Base-by-base conservation (phyloP, 2,797 vertebrate species). In the Manis crassicaudata region DNA sequence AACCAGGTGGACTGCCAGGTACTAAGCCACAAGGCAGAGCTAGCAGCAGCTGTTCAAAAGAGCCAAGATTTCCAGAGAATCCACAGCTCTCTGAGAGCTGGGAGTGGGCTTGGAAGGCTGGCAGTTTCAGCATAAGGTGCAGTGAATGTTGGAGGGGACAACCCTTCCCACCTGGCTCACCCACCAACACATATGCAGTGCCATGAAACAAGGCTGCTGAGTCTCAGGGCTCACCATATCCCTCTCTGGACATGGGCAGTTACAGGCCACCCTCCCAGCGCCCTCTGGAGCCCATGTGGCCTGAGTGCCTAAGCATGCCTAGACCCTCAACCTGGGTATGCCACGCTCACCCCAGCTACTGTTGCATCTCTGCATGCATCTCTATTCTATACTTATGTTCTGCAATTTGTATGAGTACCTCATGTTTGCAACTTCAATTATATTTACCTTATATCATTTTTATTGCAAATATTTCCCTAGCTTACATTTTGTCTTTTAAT, bases 401-500 rank as follows among this genome's bases (percentile, higher is more conserved):
- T 67, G 6, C 43, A 54, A 37, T 92, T 70, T 62, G 7, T 54
- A 68, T 85, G 35, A 77, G 5, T n/a, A 23, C 6, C 46, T 85
- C 35, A 68, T 75, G 56, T 81, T 77, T 95, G 92, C 5, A 70
- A 70, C 46, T 92, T 85, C 63, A 76, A 46, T 62, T 58, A 65
- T 46, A 68, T 77, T 88, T 32, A 40, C 37, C 16, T 21, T 89
- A 37, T 67, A 11, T 73, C 13, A 9, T 75, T 86, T 86, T 76
- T 87, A 40, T 77, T 65, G 18, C 12, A 86, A 70, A 62, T 87
- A 76, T 87, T 93, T 70, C 46, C 46, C 37, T 52, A 40, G 14
- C 18, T 54, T 72, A 11, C 50, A 87, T 70, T 72, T 86, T 82
- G 25, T 68, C 35, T 95, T 95, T 95, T 65, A 72, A 88, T 90